phyloP scores from a whole-genome alignment of 2,888 invertebrate species.

The Ectropis crepuscularia region DNA sequence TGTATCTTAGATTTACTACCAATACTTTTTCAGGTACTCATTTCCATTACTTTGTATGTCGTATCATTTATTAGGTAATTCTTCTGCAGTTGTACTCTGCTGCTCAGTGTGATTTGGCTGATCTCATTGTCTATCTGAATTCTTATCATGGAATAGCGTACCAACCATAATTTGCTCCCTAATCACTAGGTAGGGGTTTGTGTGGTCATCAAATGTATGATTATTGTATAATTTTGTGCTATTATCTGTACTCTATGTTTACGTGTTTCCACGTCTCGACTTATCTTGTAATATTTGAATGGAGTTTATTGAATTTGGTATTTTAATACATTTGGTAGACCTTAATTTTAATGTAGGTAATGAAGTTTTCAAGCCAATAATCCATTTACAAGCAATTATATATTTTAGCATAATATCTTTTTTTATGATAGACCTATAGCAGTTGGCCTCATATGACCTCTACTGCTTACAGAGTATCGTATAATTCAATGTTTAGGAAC shows the following conservation, averaged over 20 bases:
- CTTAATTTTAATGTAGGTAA: background rate
- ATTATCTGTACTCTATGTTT: constrained; percentile 9
- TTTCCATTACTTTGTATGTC: background rate
- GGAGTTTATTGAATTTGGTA: background rate
- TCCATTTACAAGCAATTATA: too few species aligned
- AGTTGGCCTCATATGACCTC: too few species aligned
- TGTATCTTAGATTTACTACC: too few species aligned
- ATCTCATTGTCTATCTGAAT: background rate
- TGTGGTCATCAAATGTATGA: constrained; percentile 16
- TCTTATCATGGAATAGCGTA: constrained; percentile 3
- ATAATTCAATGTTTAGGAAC: too few species aligned
- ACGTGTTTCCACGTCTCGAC: constrained; percentile 5
- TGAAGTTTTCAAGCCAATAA: background rate
- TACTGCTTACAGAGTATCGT: too few species aligned
- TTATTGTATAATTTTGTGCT: constrained; percentile 15
- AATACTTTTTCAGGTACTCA: too few species aligned
- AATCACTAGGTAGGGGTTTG: constrained; percentile 4
- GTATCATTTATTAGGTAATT: background rate
- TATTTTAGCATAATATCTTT: too few species aligned
- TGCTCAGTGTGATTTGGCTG: constrained; percentile 1
- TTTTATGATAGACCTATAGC: too few species aligned
- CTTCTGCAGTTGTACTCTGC: background rate
- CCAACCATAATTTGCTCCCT: constrained; percentile 6
- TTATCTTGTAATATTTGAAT: background rate
- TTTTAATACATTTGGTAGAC: background rate